Conservation (phyloP, 1,140 invertebrate genomes). For the Brachionus koreanus region DNA sequence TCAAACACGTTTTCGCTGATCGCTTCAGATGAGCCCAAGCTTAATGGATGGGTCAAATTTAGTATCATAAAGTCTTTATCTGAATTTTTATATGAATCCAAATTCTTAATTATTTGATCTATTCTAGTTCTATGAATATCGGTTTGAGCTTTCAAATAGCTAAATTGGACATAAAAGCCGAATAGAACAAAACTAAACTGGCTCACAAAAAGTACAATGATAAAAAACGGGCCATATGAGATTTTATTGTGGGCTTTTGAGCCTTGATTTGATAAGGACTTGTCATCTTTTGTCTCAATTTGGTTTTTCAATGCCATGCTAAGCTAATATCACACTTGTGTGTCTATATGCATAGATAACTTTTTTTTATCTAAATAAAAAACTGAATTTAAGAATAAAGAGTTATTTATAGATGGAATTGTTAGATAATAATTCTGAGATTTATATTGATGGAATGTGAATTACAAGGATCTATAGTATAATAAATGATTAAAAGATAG, state of each 20-base stretch:
- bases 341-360: background rate
- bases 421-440: background rate
- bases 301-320: background rate
- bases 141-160: background rate
- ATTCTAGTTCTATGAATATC: background rate
- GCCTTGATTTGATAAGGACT: background rate
- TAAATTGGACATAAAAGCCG: constrained; percentile 6
- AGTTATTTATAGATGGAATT: background rate
- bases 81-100: background rate
- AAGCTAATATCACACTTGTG: background rate
- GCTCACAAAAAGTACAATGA: background rate
- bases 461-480: background rate
- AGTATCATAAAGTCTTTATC: background rate
- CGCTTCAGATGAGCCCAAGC: background rate
- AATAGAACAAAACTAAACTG: background rate
- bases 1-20: background rate
- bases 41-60: background rate
- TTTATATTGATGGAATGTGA: background rate
- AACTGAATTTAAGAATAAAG: background rate
- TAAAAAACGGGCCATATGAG: background rate
- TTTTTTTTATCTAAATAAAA: background rate
- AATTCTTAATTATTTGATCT: background rate
- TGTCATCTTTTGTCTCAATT: background rate
- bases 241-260: background rate
- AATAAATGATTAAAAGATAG: background rate